Base-by-base conservation (phyloP, 2,113 vertebrate genomes). In the human region DNA sequence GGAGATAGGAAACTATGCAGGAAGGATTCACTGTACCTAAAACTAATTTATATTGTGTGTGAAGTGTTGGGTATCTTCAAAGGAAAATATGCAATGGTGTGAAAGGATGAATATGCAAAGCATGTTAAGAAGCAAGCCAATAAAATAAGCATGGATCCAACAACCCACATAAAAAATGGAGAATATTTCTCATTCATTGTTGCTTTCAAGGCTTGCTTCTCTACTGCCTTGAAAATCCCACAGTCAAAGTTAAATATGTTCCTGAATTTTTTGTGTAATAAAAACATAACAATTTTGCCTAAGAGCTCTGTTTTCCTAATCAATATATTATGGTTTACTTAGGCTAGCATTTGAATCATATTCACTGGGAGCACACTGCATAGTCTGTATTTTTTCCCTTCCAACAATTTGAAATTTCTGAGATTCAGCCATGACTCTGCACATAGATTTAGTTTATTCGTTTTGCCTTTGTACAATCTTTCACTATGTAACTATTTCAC, bases 391-490 rank as follows among this genome's bases (percentile, higher is more conserved):
- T 66, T n/a, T 13, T 68, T 4, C 32, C 66, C 43, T 68, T 45
- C 20, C 16, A 66, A 52, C 2, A 35, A 32, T 64, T 64, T 9
- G 2, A 9, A 35, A 45, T 72, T 18, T 68, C 3, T 55, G 10
- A 86, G 32, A 20, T 13, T 23, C 35, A 40, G 0, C 17, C 2
- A 2, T 48, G 64, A 16, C 0, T 6, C 3, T 17, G 35, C 25
- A 1, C 13, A 12, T 5, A 30, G 17, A 14, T 11, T 30, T 4
- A 22, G 16, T 43, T 20, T 13, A n/a, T 27, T 17, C 8, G 0
- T 32, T n/a, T 85, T 1, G 0, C n/a, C n/a, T n/a, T 5, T 22
- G 38, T 55, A 1, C 73, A 7, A 0, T 13, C 20, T 30, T 22
- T 20, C 61, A 22, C 0, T 40, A 11, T 40, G 18, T 73, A 10